These are phyloP conservation scores for Oenanthe melanoleuca DNA, from an alignment of 2,113 vertebrate species.

Conservation along the genomic window DNA sequence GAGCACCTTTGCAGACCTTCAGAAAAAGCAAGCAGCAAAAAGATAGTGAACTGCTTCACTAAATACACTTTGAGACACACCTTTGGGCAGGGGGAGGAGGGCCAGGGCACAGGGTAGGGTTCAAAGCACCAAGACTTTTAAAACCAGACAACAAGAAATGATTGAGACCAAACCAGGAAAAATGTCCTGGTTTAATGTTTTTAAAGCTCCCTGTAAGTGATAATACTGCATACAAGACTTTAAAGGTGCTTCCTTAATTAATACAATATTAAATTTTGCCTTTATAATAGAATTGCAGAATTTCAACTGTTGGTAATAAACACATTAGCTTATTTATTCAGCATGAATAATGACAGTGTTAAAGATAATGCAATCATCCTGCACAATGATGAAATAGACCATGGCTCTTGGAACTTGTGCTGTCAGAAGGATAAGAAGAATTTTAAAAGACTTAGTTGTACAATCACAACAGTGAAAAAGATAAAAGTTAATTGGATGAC, in stretches of 20 bases:
- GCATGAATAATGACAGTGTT: neutral
- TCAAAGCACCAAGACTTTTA: neutral
- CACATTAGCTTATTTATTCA: constrained; percentile 53
- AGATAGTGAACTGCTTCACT: neutral
- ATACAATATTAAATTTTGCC: constrained; percentile 14
- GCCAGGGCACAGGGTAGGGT: neutral
- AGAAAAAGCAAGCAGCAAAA: neutral
- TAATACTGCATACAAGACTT: neutral
- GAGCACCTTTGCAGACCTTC: neutral
- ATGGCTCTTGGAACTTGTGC: neutral
- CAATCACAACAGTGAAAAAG: neutral
- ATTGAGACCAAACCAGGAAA: neutral
- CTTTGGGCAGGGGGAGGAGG: neutral
- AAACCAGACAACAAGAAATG: neutral
- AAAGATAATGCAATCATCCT: neutral
- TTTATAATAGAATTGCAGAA: neutral
- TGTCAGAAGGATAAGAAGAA: neutral
- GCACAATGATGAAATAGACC: neutral
- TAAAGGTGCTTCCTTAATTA: constrained; percentile 12
- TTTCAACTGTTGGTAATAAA: constrained; percentile 5
- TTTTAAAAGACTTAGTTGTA: neutral
- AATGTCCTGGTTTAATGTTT: neutral
- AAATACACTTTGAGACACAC: neutral
- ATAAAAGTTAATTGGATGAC: constrained; percentile 1
- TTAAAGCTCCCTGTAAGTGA: neutral